phyloP scores from a whole-genome alignment of 2,113 vertebrate genomes.

The Acrocephalus kingi region DNA sequence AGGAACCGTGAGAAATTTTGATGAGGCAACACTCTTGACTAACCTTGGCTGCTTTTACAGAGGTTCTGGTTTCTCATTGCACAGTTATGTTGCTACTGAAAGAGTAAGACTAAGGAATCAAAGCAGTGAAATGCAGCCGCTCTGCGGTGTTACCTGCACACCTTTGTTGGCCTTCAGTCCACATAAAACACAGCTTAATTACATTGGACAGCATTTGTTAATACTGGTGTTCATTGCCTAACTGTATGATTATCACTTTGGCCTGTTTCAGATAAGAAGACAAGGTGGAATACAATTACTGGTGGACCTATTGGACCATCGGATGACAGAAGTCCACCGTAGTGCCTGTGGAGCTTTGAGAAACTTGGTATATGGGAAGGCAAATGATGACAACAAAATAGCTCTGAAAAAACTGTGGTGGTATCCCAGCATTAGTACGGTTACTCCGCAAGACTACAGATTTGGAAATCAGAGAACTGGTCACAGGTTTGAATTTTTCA shows the following conservation, averaged over 20 bases:
- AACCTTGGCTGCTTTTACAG: neutral
- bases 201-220: neutral
- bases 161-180: neutral
- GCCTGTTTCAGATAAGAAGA: slow-evolving; percentile 87
- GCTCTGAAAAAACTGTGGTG: slow-evolving; percentile 97
- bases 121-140: neutral
- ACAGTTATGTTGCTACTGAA: neutral
- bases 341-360: slow-evolving; percentile 97
- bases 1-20: neutral
- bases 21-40: neutral
- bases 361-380: slow-evolving; percentile 96
- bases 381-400: slow-evolving; percentile 98
- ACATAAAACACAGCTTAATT: neutral
- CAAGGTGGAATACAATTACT: slow-evolving; percentile 96
- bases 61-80: neutral
- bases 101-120: neutral
- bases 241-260: slow-evolving; percentile 13
- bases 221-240: neutral
- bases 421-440: slow-evolving; percentile 94
- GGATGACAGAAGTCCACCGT: slow-evolving; percentile 97
- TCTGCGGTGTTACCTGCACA: neutral
- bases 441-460: slow-evolving; percentile 94
- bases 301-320: slow-evolving; percentile 95
- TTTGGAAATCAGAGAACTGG: slow-evolving; percentile 96
- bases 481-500: slow-evolving; percentile 86